Conservation (phyloP, 2,113 vertebrate species). For the Paralichthys olivaceus region DNA sequence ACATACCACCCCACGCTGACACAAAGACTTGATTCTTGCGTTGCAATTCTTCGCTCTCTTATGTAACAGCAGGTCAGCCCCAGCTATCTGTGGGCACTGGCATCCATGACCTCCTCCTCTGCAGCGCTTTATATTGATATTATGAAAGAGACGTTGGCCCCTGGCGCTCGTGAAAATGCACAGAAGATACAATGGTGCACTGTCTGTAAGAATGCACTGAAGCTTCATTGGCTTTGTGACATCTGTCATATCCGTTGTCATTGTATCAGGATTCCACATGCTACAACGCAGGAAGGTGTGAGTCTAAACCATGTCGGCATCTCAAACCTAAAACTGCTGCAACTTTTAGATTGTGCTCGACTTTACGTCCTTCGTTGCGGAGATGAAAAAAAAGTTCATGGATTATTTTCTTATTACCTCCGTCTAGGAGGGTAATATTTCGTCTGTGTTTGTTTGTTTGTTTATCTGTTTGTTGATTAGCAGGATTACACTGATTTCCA, state of each 20-base stretch:
- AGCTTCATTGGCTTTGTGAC: not conserved
- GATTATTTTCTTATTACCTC: no score
- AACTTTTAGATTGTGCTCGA: not conserved
- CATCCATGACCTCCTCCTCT: conserved; percentile 63
- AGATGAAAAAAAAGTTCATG: no score
- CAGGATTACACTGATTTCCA: no score
- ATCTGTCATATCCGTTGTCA: not conserved
- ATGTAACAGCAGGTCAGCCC: conserved; percentile 62
- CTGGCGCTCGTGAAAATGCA: conserved; percentile 30
- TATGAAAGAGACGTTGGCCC: conserved; percentile 52
- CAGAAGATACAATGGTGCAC: conserved; percentile 43
- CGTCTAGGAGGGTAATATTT: no score
- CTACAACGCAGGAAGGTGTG: not conserved
- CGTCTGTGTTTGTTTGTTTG: no score
- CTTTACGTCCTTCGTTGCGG: no score
- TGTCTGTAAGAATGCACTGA: conserved; percentile 16
- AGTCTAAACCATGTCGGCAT: not conserved
- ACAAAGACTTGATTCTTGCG: conserved; percentile 75
- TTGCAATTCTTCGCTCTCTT: conserved; percentile 39
- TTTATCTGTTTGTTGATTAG: no score
- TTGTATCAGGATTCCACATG: not conserved
- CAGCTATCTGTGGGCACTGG: conserved; percentile 52
- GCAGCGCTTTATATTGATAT: conserved; percentile 52
- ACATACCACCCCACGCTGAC: conserved; percentile 30
- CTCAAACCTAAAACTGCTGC: not conserved